phyloP scores from a whole-genome alignment of 2,797 vertebrate genomes.

The Mastacembelus armatus region DNA sequence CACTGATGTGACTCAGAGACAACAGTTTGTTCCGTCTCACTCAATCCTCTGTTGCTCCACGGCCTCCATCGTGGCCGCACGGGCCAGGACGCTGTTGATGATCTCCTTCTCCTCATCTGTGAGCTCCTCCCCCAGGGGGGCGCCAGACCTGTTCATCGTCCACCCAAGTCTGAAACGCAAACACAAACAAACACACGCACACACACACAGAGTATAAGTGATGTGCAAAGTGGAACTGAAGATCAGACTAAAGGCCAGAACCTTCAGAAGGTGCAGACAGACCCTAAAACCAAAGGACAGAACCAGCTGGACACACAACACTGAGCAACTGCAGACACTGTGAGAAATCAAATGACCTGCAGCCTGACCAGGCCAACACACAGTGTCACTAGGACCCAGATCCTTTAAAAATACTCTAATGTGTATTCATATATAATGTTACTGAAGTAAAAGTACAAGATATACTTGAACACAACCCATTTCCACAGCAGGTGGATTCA shows the following conservation, averaged over 20 bases:
- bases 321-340: conserved; percentile 6
- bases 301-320: conserved; percentile 6
- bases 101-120: conserved; percentile 97
- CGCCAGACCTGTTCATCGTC: conserved; percentile 65
- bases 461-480: too few relatives aligned
- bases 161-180: conserved; percentile 24
- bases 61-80: conserved; percentile 92
- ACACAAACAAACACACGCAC: conserved; percentile 12
- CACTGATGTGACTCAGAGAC: conserved; percentile 17
- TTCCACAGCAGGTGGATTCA: too few relatives aligned
- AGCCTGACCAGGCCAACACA: too few relatives aligned
- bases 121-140: conserved; percentile 84
- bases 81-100: conserved; percentile 93
- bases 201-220: conserved; percentile 20
- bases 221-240: background rate
- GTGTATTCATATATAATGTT: too few relatives aligned
- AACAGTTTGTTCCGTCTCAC: conserved; percentile 77
- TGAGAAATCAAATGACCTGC: too few relatives aligned
- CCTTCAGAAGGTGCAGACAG: conserved; percentile 24
- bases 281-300: conserved; percentile 32
- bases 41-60: conserved; percentile 93
- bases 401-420: background rate
- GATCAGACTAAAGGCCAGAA: conserved; percentile 24
- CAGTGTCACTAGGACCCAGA: too few relatives aligned
- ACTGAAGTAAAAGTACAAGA: too few relatives aligned